These are phyloP conservation scores for Theonella swinhoei DNA, from an alignment of 37 sponge, comb jelly and placozoan species.

Conservation along the genomic window DNA sequence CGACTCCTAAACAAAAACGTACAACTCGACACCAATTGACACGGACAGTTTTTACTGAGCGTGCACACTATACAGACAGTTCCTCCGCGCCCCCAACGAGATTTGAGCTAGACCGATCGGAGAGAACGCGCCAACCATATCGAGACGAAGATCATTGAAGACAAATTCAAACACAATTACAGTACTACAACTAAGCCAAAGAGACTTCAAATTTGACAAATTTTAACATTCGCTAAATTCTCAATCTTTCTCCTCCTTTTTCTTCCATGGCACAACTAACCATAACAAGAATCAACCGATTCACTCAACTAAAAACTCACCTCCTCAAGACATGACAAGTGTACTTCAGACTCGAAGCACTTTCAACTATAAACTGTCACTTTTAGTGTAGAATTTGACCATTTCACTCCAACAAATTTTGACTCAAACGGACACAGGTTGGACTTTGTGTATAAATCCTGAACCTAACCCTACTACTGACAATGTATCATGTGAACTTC, in stretches of 20 bases:
- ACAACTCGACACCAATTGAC: slow-evolving; percentile 3
- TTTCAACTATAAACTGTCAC: background rate
- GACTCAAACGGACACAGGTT: background rate
- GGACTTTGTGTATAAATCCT: background rate
- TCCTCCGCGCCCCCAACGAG: background rate
- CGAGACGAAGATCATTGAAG: background rate
- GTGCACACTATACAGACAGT: slow-evolving; percentile 2
- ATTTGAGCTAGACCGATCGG: background rate
- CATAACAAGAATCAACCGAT: background rate
- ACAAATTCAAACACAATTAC: slow-evolving; percentile 7
- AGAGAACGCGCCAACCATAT: background rate
- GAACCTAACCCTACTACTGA: too few species aligned
- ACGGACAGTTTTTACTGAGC: slow-evolving; percentile 5
- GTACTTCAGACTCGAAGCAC: background rate
- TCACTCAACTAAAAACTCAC: background rate
- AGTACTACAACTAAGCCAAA: slow-evolving; percentile 42
- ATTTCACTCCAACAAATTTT: too few species aligned
- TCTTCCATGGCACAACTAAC: background rate
- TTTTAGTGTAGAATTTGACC: background rate
- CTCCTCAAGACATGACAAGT: background rate
- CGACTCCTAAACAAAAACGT: slow-evolving; percentile 28
- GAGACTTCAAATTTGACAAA: background rate
- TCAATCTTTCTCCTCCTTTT: slow-evolving; percentile 20
- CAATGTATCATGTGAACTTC: too few species aligned
- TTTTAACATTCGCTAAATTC: slow-evolving; percentile 11